Evolutionary conservation across 2,797 vertebrate species (phyloP).

Genomic region (Poeciliopsis paucimaculata): DNA sequence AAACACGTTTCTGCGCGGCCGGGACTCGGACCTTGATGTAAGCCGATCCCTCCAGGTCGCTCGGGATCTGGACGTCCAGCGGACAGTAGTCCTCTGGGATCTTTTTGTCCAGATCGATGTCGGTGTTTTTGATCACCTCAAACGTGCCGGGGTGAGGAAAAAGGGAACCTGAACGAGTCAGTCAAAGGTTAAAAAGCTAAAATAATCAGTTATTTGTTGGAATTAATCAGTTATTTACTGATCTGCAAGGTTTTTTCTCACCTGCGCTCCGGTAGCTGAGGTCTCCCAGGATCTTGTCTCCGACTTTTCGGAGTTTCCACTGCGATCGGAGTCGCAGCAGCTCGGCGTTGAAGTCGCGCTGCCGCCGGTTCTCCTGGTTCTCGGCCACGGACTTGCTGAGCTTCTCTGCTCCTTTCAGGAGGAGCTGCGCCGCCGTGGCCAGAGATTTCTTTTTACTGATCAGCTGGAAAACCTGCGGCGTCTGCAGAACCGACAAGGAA

Average conservation of each 20-base stretch:
- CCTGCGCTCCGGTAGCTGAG: conserved; percentile 98
- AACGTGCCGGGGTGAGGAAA: conserved; percentile 98
- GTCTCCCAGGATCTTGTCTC: conserved; percentile 98
- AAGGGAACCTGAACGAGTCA: conserved; percentile 85
- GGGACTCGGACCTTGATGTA: conserved; percentile 90
- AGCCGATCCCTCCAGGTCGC: conserved; percentile 95
- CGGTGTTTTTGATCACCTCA: conserved; percentile 99
- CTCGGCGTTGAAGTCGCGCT: conserved; percentile 96
- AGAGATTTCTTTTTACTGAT: conserved; percentile 96
- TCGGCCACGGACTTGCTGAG: conserved; percentile 93
- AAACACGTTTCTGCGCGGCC: no score
- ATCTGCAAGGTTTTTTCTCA: conserved; percentile 38
- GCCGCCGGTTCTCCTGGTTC: conserved; percentile 93
- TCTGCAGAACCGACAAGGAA: conserved; percentile 69
- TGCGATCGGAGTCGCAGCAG: conserved; percentile 92
- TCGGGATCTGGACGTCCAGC: conserved; percentile 94
- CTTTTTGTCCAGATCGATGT: conserved; percentile 97
- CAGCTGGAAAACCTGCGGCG: conserved; percentile 92
- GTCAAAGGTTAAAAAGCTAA: not conserved
- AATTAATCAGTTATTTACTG: not conserved
- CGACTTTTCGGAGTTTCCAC: conserved; percentile 97
- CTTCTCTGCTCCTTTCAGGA: conserved; percentile 94
- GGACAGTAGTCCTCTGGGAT: conserved; percentile 97
- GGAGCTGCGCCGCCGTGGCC: conserved; percentile 92
- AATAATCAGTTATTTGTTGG: not conserved